phyloP scores from a whole-genome alignment of 2,797 vertebrate genomes.

The Scolopax rusticola region DNA sequence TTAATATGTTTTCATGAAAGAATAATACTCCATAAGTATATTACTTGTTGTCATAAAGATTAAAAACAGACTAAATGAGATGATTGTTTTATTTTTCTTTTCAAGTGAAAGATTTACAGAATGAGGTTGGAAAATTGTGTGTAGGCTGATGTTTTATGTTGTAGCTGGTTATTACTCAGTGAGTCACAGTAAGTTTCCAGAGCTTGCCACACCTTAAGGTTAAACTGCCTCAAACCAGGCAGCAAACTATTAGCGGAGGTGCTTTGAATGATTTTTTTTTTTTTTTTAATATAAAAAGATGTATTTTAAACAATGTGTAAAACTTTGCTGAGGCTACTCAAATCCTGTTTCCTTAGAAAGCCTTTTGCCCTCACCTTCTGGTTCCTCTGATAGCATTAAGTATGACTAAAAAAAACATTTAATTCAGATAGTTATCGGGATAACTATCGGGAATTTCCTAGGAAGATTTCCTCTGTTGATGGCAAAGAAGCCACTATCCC shows the following conservation, averaged over 20 bases:
- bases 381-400: not conserved
- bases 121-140: slow-evolving; percentile 80
- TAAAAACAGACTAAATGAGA: slow-evolving; percentile 52
- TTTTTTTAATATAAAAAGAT: slow-evolving; percentile 34
- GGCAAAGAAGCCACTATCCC: not conserved
- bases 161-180: slow-evolving; percentile 77
- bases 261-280: slow-evolving; percentile 59
- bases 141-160: slow-evolving; percentile 79
- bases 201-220: slow-evolving; percentile 80
- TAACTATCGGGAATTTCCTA: not conserved
- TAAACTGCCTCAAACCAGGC: slow-evolving; percentile 79
- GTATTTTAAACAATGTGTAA: slow-evolving; percentile 3
- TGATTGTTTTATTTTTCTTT: slow-evolving; percentile 74
- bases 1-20: not conserved
- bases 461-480: not conserved
- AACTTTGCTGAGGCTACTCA: not conserved
- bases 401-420: not conserved
- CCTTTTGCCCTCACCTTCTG: not conserved
- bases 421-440: rapidly evolving
- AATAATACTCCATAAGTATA: slow-evolving; percentile 1
- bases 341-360: not conserved
- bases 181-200: slow-evolving; percentile 83
- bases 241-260: slow-evolving; percentile 69
- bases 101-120: slow-evolving; percentile 75
- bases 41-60: slow-evolving; percentile 13